Conservation (phyloP, 2,113 vertebrate genomes). For the Mormyrus iriodes region DNA sequence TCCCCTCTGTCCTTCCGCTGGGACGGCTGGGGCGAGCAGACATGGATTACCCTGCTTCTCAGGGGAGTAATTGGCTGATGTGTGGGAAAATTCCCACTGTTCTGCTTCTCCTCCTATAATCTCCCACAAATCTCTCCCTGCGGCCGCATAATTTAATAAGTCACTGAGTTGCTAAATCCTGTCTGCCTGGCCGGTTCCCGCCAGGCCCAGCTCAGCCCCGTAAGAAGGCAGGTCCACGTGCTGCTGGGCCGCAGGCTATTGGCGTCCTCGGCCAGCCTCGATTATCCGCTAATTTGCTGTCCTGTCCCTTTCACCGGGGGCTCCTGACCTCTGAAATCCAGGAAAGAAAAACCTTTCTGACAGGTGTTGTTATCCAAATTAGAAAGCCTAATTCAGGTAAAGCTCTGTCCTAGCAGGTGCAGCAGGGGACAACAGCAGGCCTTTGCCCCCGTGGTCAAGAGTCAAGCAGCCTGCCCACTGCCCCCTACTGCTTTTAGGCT, state of each 20-base stretch:
- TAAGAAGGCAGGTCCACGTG: constrained; percentile 13
- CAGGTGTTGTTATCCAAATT: constrained; percentile 56
- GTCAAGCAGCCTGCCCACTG: not conserved
- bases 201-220: constrained; percentile 36
- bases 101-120: constrained; percentile 61
- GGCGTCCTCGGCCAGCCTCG: not conserved
- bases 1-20: constrained; percentile 36
- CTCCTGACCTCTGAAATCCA: constrained; percentile 26
- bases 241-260: not conserved
- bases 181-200: constrained; percentile 44
- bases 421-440: constrained; percentile 34
- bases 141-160: constrained; percentile 55
- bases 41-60: constrained; percentile 66
- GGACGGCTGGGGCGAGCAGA: constrained; percentile 57
- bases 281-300: constrained; percentile 38
- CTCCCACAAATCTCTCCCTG: constrained; percentile 57
- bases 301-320: constrained; percentile 38
- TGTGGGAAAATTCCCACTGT: constrained; percentile 66
- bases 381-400: constrained; percentile 55
- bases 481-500: constrained; percentile 5
- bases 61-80: constrained; percentile 55
- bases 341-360: constrained; percentile 48
- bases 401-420: constrained; percentile 47
- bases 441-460: constrained; percentile 30
- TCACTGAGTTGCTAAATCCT: constrained; percentile 45